Percentiles rank a stretch among this genome's conserved stretches.
Evolutionary conservation across 2,113 vertebrate species (phyloP).

Genomic region (Semnornis frantzii): DNA sequence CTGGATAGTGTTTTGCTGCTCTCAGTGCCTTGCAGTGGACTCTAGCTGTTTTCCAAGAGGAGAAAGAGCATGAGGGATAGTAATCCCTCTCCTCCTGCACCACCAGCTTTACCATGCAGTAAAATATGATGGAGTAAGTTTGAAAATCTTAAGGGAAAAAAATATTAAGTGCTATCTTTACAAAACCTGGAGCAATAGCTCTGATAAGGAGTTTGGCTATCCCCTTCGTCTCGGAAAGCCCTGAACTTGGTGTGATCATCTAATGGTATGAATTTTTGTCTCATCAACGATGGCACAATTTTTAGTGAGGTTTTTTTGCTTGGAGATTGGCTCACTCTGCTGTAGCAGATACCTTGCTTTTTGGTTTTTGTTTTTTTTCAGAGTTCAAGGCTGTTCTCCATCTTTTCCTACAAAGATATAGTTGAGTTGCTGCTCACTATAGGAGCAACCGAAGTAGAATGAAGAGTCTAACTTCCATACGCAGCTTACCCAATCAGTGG

Average conservation of each 20-base stretch:
- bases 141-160: background rate
- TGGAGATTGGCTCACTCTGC: background rate
- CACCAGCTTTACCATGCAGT: background rate
- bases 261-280: background rate
- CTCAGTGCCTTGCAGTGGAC: background rate
- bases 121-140: background rate
- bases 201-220: background rate
- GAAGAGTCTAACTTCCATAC: background rate
- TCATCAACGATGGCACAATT: background rate
- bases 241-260: background rate
- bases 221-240: background rate
- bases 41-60: background rate
- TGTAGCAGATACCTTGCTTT: background rate
- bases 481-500: background rate
- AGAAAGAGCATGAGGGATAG: background rate
- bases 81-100: background rate
- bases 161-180: background rate
- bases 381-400: background rate
- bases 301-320: background rate
- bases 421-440: background rate
- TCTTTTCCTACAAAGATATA: background rate
- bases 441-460: background rate
- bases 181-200: background rate
- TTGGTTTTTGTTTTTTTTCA: background rate
- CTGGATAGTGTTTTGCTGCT: background rate